Evolutionary conservation across 2,888 invertebrate genomes (phyloP).

Genomic region (Pammene aurita): DNA sequence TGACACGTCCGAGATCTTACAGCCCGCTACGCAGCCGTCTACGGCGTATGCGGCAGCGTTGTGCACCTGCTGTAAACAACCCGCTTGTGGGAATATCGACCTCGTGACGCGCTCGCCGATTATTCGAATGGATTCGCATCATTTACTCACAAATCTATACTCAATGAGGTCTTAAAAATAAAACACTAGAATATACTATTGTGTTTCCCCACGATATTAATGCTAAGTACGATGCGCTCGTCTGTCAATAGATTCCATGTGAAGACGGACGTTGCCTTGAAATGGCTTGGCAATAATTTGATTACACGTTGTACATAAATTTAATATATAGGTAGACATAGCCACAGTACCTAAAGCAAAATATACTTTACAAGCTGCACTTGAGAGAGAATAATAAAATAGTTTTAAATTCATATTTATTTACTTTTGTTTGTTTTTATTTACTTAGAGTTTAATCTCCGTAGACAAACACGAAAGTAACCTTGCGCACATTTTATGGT

Average conservation of each 20-base stretch:
- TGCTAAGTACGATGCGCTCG: background rate
- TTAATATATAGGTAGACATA: background rate
- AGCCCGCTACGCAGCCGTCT: constrained; percentile 56
- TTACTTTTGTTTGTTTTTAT: background rate
- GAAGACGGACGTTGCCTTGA: constrained; percentile 27
- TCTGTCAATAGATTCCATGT: constrained; percentile 17
- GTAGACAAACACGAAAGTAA: background rate
- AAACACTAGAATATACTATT: background rate
- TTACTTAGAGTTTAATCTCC: background rate
- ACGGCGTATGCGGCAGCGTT: constrained; percentile 52
- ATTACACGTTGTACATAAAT: constrained; percentile 24
- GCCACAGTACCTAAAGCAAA: background rate
- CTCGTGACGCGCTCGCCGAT: constrained; percentile 23
- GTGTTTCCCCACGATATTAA: constrained; percentile 10
- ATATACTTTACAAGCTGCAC: background rate
- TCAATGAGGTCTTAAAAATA: background rate
- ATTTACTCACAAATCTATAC: constrained; percentile 20
- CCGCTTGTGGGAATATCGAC: constrained; percentile 20
- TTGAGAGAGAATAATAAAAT: background rate
- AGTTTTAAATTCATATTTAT: background rate
- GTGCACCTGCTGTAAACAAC: constrained; percentile 35
- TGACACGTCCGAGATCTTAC: constrained; percentile 45
- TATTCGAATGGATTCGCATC: constrained; percentile 20
- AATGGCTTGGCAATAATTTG: constrained; percentile 37
- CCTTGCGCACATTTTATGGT: constrained; percentile 22